phyloP scores from a whole-genome alignment of 2,888 invertebrate genomes.

The Actias luna region DNA sequence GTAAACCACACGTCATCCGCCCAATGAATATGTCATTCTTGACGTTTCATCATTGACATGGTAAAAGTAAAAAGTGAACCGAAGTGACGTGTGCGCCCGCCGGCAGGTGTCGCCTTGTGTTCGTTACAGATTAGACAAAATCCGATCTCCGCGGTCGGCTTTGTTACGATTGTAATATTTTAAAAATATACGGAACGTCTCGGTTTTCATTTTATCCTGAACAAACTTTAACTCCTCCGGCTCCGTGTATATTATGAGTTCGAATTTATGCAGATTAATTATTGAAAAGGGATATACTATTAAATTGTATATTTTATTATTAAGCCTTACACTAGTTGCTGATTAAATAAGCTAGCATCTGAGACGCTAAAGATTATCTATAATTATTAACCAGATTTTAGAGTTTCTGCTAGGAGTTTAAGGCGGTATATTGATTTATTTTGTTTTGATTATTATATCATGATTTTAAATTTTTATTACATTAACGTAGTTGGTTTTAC shows the following conservation, averaged over 20 bases:
- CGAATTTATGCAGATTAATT: no score
- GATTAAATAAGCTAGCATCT: no score
- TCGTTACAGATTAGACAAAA: conserved; percentile 18
- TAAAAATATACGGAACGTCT: neutral
- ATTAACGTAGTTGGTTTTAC: no score
- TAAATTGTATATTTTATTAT: no score
- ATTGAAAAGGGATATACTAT: no score
- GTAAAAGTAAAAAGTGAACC: conserved; percentile 15
- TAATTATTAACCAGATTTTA: no score
- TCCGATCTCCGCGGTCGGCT: conserved; percentile 14
- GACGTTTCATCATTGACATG: conserved; percentile 16
- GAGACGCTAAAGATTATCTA: no score
- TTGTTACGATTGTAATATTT: conserved; percentile 12
- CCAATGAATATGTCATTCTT: conserved; percentile 24
- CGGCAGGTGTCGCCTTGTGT: conserved; percentile 16
- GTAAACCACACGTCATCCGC: conserved; percentile 27
- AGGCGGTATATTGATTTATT: no score
- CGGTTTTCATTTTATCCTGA: neutral
- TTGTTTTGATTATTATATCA: no score
- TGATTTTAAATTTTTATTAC: no score
- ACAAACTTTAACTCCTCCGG: neutral
- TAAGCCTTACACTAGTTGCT: no score
- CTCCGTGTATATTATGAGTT: neutral
- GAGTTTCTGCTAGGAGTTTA: no score
- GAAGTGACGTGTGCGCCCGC: conserved; percentile 10